Evolutionary conservation across 2,797 vertebrate genomes (phyloP).

Genomic region (Cynodonichthys magdalenae): DNA sequence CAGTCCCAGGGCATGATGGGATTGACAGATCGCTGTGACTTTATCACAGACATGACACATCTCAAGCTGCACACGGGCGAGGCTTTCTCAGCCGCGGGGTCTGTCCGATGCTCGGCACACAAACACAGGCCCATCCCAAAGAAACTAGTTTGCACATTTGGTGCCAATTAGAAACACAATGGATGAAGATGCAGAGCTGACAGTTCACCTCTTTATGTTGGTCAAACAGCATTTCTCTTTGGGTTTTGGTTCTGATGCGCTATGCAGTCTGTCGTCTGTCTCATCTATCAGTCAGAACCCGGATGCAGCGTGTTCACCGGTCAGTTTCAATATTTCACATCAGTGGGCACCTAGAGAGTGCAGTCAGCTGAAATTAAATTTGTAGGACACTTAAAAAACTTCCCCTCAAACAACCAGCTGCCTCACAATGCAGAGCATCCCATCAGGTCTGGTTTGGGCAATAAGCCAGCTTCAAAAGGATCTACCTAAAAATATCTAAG

Average conservation of each 20-base stretch:
- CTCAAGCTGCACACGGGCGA: constrained; percentile 45
- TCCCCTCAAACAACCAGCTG: neutral
- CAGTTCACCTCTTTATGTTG: constrained; percentile 14
- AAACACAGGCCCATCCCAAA: neutral
- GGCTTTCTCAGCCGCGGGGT: constrained; percentile 44
- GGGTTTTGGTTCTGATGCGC: constrained; percentile 46
- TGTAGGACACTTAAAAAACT: constrained; percentile 21
- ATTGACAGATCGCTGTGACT: constrained; percentile 68
- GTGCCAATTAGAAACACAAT: neutral
- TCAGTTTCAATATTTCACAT: constrained; percentile 66
- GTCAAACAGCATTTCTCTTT: constrained; percentile 32
- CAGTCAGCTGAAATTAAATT: constrained; percentile 37
- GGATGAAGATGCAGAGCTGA: constrained; percentile 4
- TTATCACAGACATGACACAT: constrained; percentile 71
- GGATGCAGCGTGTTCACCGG: constrained; percentile 38
- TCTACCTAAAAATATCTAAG: neutral
- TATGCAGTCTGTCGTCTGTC: constrained; percentile 51
- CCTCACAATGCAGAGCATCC: neutral
- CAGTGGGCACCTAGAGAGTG: constrained; percentile 25
- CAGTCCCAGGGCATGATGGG: constrained; percentile 62
- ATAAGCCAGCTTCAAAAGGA: constrained; percentile 11
- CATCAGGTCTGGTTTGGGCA: neutral
- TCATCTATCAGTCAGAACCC: constrained; percentile 51
- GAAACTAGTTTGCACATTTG: constrained; percentile 7
- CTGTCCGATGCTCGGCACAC: constrained; percentile 28